These are phyloP conservation scores for Nothocercus nigrocapillus DNA, from an alignment of 2,113 vertebrate species.

Conservation along the genomic window DNA sequence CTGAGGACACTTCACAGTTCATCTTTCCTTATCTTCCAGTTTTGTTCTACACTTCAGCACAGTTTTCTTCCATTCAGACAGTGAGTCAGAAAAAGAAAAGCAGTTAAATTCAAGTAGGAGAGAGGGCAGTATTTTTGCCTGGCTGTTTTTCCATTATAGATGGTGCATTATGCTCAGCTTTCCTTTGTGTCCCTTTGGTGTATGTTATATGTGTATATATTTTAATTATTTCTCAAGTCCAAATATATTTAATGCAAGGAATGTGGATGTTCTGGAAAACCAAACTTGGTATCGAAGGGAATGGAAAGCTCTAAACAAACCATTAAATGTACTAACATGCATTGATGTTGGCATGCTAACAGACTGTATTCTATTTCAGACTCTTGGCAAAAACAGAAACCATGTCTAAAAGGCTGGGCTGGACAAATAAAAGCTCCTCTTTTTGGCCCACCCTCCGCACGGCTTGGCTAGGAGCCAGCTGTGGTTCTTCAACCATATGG, in stretches of 20 bases:
- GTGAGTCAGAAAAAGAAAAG: neutral
- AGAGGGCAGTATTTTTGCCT: neutral
- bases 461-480: neutral
- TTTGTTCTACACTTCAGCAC: neutral
- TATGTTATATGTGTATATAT: neutral
- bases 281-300: neutral
- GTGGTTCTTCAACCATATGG: conserved; percentile 19
- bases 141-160: neutral
- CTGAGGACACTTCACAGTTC: neutral
- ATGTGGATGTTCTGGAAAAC: neutral
- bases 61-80: neutral
- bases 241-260: neutral
- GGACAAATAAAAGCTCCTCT: neutral
- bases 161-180: neutral
- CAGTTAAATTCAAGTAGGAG: neutral
- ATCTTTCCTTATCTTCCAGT: neutral
- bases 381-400: neutral
- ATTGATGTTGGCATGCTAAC: neutral
- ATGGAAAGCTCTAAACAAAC: neutral
- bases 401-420: neutral
- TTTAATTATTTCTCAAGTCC: neutral
- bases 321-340: neutral
- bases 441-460: neutral
- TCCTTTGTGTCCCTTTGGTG: neutral
- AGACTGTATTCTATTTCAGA: neutral